These are phyloP conservation scores for Drosophila setifemur DNA, from an alignment of 1,140 invertebrate genomes.

Conservation along the genomic window DNA sequence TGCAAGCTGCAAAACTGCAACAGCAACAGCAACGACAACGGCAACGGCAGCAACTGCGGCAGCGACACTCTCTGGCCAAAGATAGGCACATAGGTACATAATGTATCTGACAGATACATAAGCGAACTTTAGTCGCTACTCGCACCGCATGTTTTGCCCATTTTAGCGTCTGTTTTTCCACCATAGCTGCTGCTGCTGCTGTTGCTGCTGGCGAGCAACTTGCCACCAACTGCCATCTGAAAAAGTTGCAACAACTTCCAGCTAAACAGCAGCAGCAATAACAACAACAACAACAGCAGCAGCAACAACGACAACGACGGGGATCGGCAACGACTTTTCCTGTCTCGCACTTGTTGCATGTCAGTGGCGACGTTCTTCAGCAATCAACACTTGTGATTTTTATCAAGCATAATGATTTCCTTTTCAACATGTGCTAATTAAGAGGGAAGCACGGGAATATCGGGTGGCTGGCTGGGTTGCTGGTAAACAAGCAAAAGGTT, in stretches of 20 bases:
- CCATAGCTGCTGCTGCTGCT: slow-evolving; percentile 7
- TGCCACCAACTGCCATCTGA: slow-evolving; percentile 45
- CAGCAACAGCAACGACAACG: slow-evolving; percentile 16
- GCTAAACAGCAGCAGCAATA: slow-evolving; percentile 2
- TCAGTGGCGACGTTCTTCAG: slow-evolving; percentile 51
- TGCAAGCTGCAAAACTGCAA: slow-evolving; percentile 41
- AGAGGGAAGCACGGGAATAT: slow-evolving; percentile 33
- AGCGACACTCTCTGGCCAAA: slow-evolving; percentile 52
- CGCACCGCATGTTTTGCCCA: slow-evolving; percentile 74
- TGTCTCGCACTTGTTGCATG: slow-evolving; percentile 72
- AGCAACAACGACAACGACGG: slow-evolving; percentile 8
- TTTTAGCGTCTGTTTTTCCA: slow-evolving; percentile 75
- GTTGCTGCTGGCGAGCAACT: slow-evolving; percentile 30
- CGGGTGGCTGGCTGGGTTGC: not conserved
- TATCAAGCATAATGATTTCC: slow-evolving; percentile 79
- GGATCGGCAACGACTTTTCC: slow-evolving; percentile 69
- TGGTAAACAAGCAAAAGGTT: slow-evolving; percentile 21
- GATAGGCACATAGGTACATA: slow-evolving; percentile 55
- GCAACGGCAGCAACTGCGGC: slow-evolving; percentile 12
- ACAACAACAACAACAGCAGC: slow-evolving; percentile 12
- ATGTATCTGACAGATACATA: slow-evolving; percentile 77
- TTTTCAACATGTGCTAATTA: slow-evolving; percentile 80
- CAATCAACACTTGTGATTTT: slow-evolving; percentile 80
- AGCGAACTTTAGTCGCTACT: slow-evolving; percentile 49
- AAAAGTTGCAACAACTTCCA: slow-evolving; percentile 33